A percentile compares a stretch with the other conserved stretches of the same genome.
These are phyloP conservation scores for Chloroceryle amazona DNA, from an alignment of 2,797 vertebrate species.

Conservation along the genomic window DNA sequence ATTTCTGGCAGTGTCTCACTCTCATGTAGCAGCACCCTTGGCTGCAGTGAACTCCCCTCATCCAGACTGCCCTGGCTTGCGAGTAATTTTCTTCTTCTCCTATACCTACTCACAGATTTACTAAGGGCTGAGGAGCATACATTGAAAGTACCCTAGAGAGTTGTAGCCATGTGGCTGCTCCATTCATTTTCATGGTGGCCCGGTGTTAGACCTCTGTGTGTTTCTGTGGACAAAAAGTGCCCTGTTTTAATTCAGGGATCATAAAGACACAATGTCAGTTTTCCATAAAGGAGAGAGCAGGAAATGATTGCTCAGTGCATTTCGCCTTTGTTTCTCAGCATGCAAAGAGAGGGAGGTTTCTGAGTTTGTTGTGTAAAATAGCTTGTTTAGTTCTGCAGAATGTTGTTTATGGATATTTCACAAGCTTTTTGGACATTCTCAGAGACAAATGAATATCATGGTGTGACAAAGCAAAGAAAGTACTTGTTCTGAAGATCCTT, in stretches of 20 bases:
- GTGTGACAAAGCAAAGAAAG: background rate
- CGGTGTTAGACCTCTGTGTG: background rate
- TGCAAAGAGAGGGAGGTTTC: background rate
- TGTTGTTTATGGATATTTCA: background rate
- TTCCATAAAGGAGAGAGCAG: background rate
- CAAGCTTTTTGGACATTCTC: background rate
- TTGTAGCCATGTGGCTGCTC: background rate
- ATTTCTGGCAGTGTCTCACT: background rate
- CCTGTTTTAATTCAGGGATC: background rate
- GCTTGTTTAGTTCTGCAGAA: background rate
- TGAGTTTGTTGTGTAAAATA: background rate
- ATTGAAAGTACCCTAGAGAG: background rate
- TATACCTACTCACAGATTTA: background rate
- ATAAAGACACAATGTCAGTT: background rate
- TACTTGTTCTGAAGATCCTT: background rate
- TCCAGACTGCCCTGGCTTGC: background rate
- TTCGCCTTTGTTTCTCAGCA: background rate
- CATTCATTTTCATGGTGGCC: conserved; percentile 5
- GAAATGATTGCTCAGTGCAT: background rate
- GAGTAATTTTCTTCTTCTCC: background rate
- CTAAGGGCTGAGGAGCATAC: background rate
- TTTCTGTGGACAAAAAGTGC: background rate
- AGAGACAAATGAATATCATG: background rate
- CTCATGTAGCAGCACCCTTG: background rate
- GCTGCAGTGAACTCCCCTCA: background rate